Percentiles rank a stretch among this genome's conserved stretches.
phyloP scores from a whole-genome alignment of 2,113 vertebrate species.

The Lepus americanus region DNA sequence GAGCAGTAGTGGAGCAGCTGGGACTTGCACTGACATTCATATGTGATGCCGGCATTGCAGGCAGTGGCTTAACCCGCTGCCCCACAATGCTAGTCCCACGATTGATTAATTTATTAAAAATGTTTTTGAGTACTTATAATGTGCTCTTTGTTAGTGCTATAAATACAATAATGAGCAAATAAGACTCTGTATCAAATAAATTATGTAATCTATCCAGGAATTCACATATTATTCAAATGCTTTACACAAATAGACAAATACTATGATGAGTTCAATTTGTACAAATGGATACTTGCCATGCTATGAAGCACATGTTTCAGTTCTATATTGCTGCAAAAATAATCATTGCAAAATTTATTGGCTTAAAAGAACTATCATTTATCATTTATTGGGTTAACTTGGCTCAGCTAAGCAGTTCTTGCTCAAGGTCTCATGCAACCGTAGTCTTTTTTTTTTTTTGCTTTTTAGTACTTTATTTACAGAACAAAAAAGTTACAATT shows the following conservation, averaged over 20 bases:
- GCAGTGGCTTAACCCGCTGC: too few species aligned
- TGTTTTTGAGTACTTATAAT: not conserved
- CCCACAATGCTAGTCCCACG: too few species aligned
- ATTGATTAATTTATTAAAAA: not conserved
- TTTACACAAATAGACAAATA: constrained; percentile 40
- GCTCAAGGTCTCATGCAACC: not conserved
- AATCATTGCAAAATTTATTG: not conserved
- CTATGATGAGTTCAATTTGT: not conserved
- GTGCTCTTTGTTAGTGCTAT: not conserved
- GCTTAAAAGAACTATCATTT: not conserved
- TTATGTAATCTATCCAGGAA: not conserved
- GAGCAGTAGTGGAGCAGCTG: too few species aligned
- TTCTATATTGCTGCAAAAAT: not conserved
- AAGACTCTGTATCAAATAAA: not conserved
- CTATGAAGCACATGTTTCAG: not conserved
- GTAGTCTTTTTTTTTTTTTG: not conserved
- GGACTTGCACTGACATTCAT: too few species aligned
- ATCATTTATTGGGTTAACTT: not conserved
- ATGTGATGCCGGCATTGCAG: too few species aligned
- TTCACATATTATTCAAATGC: not conserved
- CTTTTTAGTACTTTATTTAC: constrained; percentile 67
- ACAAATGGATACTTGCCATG: not conserved
- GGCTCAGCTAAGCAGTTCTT: not conserved
- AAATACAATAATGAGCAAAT: not conserved
- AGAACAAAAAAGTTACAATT: constrained; percentile 31